Evolutionary conservation across 1,140 invertebrate genomes (phyloP).

Genomic region (Zophobas morio): DNA sequence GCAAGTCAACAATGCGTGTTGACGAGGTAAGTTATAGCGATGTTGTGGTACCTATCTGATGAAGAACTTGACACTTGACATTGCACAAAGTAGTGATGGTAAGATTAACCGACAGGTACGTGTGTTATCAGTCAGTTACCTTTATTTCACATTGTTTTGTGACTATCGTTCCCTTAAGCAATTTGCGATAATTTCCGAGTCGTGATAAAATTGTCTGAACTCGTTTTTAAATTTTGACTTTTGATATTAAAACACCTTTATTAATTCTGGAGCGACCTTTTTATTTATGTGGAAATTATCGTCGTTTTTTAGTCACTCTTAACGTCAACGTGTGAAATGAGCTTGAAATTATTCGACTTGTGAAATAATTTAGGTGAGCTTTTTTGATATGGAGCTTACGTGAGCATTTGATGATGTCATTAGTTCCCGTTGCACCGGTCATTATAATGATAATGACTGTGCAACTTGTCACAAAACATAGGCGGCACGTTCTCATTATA

Average conservation of each 20-base stretch:
- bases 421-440: constrained; percentile 37
- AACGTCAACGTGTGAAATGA: not conserved
- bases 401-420: constrained; percentile 31
- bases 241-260: too few species aligned
- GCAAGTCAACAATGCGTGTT: not conserved
- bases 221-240: too few species aligned
- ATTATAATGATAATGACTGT: constrained; percentile 38
- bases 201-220: too few species aligned
- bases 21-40: not conserved
- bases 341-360: not conserved
- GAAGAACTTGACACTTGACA: not conserved
- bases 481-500: constrained; percentile 22
- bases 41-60: not conserved
- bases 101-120: not conserved
- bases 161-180: not conserved
- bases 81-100: not conserved
- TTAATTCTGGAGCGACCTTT: too few species aligned
- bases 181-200: not conserved
- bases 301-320: too few species aligned
- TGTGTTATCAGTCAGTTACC: constrained; percentile 1
- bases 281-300: too few species aligned
- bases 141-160: not conserved
- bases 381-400: constrained; percentile 30
- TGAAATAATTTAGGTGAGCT: constrained; percentile 28
- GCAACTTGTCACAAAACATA: constrained; percentile 27